These are phyloP conservation scores for Panonychus citri DNA, from an alignment of 1,140 invertebrate species.

Conservation along the genomic window DNA sequence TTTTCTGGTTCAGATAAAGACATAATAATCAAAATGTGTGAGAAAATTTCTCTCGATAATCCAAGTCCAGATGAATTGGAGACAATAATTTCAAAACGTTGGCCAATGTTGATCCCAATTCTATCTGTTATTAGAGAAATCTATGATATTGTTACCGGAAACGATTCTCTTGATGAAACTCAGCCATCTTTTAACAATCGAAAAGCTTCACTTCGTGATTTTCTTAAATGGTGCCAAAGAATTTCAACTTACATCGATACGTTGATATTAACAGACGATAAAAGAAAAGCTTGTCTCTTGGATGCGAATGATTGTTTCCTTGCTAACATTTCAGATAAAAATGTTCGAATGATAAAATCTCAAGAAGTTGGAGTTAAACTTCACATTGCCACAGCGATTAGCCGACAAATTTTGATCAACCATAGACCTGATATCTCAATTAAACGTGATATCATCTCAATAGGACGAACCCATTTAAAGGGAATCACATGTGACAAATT, in stretches of 20 bases:
- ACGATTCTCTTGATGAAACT: no score
- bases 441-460: not conserved
- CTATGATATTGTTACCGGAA: constrained; percentile 25
- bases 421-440: not conserved
- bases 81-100: constrained; percentile 32
- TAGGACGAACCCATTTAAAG: not conserved
- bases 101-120: constrained; percentile 46
- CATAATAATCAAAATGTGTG: constrained; percentile 42
- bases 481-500: constrained; percentile 39
- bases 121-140: constrained; percentile 53
- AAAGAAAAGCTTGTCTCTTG: constrained; percentile 46
- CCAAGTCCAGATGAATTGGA: constrained; percentile 42
- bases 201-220: constrained; percentile 30
- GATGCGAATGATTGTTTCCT: constrained; percentile 80
- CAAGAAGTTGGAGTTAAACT: not conserved
- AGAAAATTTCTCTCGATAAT: constrained; percentile 53
- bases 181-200: not conserved
- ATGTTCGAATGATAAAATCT: not conserved
- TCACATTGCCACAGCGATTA: not conserved
- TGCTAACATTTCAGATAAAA: constrained; percentile 37
- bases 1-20: not conserved
- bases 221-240: constrained; percentile 74
- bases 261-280: constrained; percentile 20
- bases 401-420: not conserved
- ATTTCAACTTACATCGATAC: constrained; percentile 38